Percentiles rank a stretch among this genome's conserved stretches.
Conservation (phyloP, 2,888 invertebrate genomes). For the Catocala sponsa region DNA sequence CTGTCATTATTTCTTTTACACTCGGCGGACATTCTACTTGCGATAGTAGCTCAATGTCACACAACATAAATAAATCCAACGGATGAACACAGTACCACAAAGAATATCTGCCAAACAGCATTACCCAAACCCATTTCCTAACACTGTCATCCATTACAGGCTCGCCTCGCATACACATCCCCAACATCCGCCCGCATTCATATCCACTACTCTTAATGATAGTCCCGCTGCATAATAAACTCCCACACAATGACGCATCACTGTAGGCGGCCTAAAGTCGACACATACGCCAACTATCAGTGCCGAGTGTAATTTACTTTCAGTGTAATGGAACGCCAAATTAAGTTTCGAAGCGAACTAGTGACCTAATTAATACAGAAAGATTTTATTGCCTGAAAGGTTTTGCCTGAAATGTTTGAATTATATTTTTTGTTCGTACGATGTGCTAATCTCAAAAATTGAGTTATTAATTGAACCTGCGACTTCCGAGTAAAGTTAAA, state of each 20-base stretch:
- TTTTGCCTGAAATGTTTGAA: no score
- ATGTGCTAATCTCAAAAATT: no score
- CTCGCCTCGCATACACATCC: not conserved
- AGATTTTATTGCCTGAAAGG: constrained; percentile 2
- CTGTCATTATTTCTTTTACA: no score
- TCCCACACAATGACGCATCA: not conserved
- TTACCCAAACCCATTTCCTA: not conserved
- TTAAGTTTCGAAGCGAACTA: constrained; percentile 32
- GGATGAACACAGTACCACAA: no score
- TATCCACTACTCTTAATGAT: constrained; percentile 6
- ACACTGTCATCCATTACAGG: constrained; percentile 1
- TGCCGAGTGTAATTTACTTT: constrained; percentile 36
- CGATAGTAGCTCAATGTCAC: no score
- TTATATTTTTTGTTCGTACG: no score
- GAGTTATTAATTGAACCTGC: no score
- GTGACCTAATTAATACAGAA: constrained; percentile 7
- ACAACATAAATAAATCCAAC: no score
- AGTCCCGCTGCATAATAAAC: constrained; percentile 4
- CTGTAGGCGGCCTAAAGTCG: constrained; percentile 2
- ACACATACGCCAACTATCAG: constrained; percentile 25
- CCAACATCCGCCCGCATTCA: not conserved
- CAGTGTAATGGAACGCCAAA: constrained; percentile 43
- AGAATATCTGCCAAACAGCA: not conserved
- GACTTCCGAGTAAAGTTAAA: no score
- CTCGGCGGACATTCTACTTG: no score